phyloP scores from a whole-genome alignment of 2,797 vertebrate genomes.

The Ceryle rudis region DNA sequence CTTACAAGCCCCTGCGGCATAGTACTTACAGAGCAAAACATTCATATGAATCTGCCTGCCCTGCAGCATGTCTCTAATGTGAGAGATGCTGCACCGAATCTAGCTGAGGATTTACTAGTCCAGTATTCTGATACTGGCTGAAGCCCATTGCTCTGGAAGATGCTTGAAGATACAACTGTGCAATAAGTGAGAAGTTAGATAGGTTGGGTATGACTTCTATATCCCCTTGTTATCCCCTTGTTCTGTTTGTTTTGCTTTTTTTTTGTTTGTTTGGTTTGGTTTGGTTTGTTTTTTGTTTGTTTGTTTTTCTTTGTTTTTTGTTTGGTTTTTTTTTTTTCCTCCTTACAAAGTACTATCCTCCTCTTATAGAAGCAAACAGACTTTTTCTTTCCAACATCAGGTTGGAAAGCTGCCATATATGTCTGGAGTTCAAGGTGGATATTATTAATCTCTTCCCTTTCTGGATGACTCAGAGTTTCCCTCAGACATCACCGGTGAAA shows the following conservation, averaged over 20 bases:
- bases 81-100: background rate
- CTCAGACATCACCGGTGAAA: background rate
- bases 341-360: background rate
- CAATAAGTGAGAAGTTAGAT: background rate
- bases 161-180: background rate
- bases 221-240: accelerated
- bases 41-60: background rate
- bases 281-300: too few relatives aligned
- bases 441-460: background rate
- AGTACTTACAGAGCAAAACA: background rate
- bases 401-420: background rate
- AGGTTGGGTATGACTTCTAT: background rate
- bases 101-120: background rate
- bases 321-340: background rate
- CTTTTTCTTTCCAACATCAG: background rate
- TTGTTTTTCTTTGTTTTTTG: background rate
- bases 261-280: too few relatives aligned
- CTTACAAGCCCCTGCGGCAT: background rate
- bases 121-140: background rate
- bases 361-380: background rate
- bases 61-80: background rate
- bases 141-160: background rate
- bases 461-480: slow-evolving; percentile 37
- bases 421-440: background rate
- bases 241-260: too few relatives aligned